Evolutionary conservation across 2,888 invertebrate genomes (phyloP), one percentile per base, ranked within the genome.

Genomic region (Pinctada fucata): DNA sequence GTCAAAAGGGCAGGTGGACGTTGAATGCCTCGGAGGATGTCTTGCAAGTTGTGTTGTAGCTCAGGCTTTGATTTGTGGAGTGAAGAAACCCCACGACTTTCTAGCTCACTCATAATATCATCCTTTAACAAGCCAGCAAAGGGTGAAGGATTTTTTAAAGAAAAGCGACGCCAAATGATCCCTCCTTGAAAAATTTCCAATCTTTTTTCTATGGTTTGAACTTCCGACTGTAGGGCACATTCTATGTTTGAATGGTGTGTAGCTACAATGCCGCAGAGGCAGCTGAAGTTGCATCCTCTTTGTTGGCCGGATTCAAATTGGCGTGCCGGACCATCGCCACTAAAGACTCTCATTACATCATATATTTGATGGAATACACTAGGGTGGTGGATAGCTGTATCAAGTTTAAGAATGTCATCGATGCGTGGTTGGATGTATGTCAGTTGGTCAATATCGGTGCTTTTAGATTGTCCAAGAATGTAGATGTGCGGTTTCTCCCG

Each of bases 321-420:
- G 67, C 66, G 73, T 66, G 81, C 73, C 69, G 68, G 75, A 72
- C 31, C 68, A 58, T 78, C 83, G 67, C 83, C 81, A 74, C 63
- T 76, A 49, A 77, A 77, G 45, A 58, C 67, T 0, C 77, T n/a
- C 5, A 72, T 31, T 2, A 52, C 16, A 31, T 71, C 66, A 31
- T 50, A 50, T 2, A 76, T 4, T 45, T 16, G 16, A n/a, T n/a
- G n/a, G n/a, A n/a, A n/a, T 8, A 71, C 52, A 10, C 16, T 45
- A 5, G 47, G 50, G 13, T 51, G 6, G 13, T 5, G 3, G 6
- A 69, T 67, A 3, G 73, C 58, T 48, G 48, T 3, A 2, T 51
- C 47, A 3, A 72, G 8, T 1, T 3, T 10, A 3, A 8, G 3
- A 3, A 75, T 48, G 47, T 77, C 81, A n/a, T 68, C 71, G 0